phyloP scores from a whole-genome alignment of 2,888 invertebrate species.

The Microctonus aethiopoides region DNA sequence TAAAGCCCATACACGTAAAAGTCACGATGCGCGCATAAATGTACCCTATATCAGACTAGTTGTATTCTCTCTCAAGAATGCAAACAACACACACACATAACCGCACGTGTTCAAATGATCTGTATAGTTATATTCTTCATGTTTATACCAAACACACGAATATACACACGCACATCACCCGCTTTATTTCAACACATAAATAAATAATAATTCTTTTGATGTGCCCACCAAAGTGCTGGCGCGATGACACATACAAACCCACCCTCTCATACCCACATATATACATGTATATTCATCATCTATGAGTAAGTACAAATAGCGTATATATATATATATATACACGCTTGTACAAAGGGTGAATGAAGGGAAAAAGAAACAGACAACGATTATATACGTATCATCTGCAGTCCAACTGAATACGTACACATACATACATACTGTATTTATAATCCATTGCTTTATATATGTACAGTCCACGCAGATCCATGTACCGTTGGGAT shows the following conservation, averaged over 20 bases:
- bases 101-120: no score
- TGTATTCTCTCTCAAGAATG: neutral
- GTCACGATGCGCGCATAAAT: neutral
- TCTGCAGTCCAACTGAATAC: neutral
- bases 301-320: neutral
- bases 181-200: conserved; percentile 9
- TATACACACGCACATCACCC: neutral
- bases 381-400: no score
- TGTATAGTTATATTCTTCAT: no score
- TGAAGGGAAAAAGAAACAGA: neutral
- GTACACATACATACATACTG: no score
- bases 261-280: no score
- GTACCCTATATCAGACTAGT: neutral
- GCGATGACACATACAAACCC: neutral
- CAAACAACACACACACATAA: neutral
- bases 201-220: conserved; percentile 25
- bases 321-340: neutral
- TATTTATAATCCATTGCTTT: no score
- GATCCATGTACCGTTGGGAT: no score
- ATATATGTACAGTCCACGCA: no score
- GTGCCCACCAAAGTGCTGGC: conserved; percentile 8
- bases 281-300: no score
- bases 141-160: no score
- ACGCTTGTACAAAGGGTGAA: neutral
- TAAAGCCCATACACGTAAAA: neutral